Percentiles rank a stretch among this genome's conserved stretches.
These are phyloP conservation scores for Drosophila sulfurigaster DNA, from an alignment of 1,140 invertebrate species.

Conservation along the genomic window DNA sequence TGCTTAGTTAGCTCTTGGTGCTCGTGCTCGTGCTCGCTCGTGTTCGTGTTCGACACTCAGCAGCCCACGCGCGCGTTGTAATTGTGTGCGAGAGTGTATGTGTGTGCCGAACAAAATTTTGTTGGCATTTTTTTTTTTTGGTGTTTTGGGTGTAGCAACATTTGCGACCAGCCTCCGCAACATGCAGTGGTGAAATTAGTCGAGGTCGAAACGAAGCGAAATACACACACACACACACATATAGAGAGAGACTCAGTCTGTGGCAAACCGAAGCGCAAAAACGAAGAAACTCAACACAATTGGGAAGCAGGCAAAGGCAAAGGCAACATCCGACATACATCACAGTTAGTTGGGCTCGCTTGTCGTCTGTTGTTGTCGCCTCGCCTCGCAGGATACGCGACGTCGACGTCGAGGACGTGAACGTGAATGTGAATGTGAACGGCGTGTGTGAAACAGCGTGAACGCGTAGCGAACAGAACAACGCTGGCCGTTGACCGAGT, in stretches of 20 bases:
- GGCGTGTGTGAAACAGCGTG: not conserved
- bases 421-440: not conserved
- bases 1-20: slow-evolving; percentile 5
- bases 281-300: slow-evolving; percentile 29
- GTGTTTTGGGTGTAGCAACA: slow-evolving; percentile 46
- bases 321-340: not conserved
- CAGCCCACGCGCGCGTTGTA: slow-evolving; percentile 33
- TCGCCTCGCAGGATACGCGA: slow-evolving; percentile 50
- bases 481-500: slow-evolving; percentile 76
- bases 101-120: slow-evolving; percentile 42
- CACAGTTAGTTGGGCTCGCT: not conserved
- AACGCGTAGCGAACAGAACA: slow-evolving; percentile 56
- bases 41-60: slow-evolving; percentile 24
- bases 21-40: slow-evolving; percentile 2
- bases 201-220: slow-evolving; percentile 10
- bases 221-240: too few species aligned
- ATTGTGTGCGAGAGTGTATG: slow-evolving; percentile 5
- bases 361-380: slow-evolving; percentile 19
- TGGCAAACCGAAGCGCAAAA: slow-evolving; percentile 7
- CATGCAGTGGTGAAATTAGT: slow-evolving; percentile 52
- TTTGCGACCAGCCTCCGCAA: slow-evolving; percentile 56
- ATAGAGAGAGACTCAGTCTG: too few species aligned
- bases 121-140: slow-evolving; percentile 57
- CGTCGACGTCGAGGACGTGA: slow-evolving; percentile 46
- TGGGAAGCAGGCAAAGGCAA: too few species aligned